A percentile compares a stretch with the other conserved stretches of the same genome.
phyloP scores from a whole-genome alignment of 2,888 invertebrate species.

The Tachina lurida region DNA sequence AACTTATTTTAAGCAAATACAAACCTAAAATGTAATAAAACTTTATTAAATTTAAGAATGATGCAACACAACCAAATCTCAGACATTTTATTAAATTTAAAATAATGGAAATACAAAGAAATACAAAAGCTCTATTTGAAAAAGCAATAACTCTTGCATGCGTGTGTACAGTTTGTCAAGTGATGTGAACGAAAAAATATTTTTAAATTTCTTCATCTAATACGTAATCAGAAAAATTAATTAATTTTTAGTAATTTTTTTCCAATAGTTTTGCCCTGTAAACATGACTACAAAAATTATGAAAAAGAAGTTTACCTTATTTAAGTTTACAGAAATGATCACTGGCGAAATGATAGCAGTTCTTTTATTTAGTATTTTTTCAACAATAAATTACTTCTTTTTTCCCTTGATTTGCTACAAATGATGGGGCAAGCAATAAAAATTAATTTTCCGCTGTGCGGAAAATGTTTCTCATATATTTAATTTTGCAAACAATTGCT shows the following conservation, averaged over 20 bases:
- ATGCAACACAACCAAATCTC: conserved; percentile 41
- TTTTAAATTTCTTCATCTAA: not conserved
- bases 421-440: too few species aligned
- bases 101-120: conserved; percentile 19
- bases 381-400: too few species aligned
- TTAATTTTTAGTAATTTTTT: too few species aligned
- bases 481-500: not conserved
- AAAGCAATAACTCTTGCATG: conserved; percentile 12
- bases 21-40: conserved; percentile 48
- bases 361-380: too few species aligned
- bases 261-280: too few species aligned
- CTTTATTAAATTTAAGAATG: conserved; percentile 42
- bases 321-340: too few species aligned
- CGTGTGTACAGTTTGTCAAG: not conserved
- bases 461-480: not conserved
- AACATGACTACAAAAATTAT: too few species aligned
- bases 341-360: too few species aligned
- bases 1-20: conserved; percentile 28
- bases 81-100: conserved; percentile 35
- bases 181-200: not conserved
- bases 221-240: too few species aligned
- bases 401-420: too few species aligned
- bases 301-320: too few species aligned
- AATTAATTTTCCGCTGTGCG: too few species aligned
- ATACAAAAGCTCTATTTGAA: not conserved